Conservation (phyloP, 1,140 invertebrate genomes). For the Philotrypesis tridentata region DNA sequence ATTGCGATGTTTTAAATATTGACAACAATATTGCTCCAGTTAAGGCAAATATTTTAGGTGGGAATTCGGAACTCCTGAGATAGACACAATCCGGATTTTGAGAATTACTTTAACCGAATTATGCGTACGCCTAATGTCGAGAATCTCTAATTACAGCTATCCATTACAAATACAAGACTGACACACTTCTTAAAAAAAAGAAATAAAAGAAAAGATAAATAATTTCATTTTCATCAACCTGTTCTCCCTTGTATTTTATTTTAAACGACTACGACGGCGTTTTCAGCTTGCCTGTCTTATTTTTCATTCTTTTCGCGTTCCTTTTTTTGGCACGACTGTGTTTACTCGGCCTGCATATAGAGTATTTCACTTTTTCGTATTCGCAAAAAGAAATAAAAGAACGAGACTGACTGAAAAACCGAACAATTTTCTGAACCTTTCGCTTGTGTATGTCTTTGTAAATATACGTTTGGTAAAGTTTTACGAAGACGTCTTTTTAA, state of each 20-base stretch:
- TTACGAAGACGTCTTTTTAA: no score
- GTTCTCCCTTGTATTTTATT: constrained; percentile 9
- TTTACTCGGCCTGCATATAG: background rate
- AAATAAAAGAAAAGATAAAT: background rate
- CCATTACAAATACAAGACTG: background rate
- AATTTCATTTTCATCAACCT: no score
- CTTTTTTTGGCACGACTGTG: background rate
- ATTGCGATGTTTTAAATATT: no score
- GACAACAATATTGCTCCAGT: background rate
- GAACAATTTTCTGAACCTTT: no score
- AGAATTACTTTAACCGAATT: background rate
- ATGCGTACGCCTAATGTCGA: background rate
- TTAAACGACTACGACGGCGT: constrained; percentile 5
- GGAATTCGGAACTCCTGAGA: background rate
- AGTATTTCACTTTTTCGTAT: background rate
- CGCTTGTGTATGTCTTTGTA: background rate
- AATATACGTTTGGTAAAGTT: no score
- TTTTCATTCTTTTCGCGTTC: background rate
- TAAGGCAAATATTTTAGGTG: background rate
- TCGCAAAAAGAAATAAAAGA: background rate
- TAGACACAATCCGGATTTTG: background rate
- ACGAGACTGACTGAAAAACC: background rate
- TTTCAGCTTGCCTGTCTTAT: constrained; percentile 10
- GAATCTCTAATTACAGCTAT: background rate
- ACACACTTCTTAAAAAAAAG: background rate